Evolutionary conservation across 2,113 vertebrate genomes (phyloP).

Genomic region (Cavia porcellus): DNA sequence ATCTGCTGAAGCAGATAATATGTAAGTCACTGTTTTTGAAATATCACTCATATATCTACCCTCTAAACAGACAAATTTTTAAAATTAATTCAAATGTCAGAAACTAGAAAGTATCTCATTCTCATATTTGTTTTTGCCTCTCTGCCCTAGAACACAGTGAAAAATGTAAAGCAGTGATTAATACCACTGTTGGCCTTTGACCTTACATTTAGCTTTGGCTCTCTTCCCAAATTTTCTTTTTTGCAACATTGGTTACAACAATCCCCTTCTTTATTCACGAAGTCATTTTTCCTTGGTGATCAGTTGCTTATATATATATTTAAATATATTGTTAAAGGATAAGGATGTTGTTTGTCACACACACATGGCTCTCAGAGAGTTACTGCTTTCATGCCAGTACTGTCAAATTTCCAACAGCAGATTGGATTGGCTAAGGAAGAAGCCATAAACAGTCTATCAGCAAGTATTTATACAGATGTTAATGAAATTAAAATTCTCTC

Average conservation of each 20-base stretch:
- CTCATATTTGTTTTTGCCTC: neutral
- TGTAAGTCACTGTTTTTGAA: slow-evolving; percentile 47
- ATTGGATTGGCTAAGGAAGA: slow-evolving; percentile 79
- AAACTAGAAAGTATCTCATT: slow-evolving; percentile 61
- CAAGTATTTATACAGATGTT: slow-evolving; percentile 83
- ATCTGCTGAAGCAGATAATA: slow-evolving; percentile 32
- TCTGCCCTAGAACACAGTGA: slow-evolving; percentile 70
- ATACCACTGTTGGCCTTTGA: slow-evolving; percentile 63
- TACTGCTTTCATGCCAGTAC: slow-evolving; percentile 77
- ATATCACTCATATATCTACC: neutral
- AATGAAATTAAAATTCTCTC: slow-evolving; percentile 81
- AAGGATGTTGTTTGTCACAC: slow-evolving; percentile 71
- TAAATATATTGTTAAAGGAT: slow-evolving; percentile 77
- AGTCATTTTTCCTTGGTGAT: slow-evolving; percentile 73
- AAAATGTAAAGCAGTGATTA: slow-evolving; percentile 69
- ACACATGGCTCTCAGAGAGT: slow-evolving; percentile 74
- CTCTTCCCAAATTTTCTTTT: slow-evolving; percentile 70
- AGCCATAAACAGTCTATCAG: slow-evolving; percentile 82
- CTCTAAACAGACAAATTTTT: slow-evolving; percentile 33
- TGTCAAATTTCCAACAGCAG: slow-evolving; percentile 71
- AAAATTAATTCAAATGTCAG: slow-evolving; percentile 68
- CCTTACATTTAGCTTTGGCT: slow-evolving; percentile 72
- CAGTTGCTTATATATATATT: slow-evolving; percentile 64
- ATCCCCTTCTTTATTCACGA: slow-evolving; percentile 71
- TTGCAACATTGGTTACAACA: slow-evolving; percentile 70